These are phyloP conservation scores for Andricus grossulariae DNA, from an alignment of 1,140 invertebrate species.

Conservation along the genomic window DNA sequence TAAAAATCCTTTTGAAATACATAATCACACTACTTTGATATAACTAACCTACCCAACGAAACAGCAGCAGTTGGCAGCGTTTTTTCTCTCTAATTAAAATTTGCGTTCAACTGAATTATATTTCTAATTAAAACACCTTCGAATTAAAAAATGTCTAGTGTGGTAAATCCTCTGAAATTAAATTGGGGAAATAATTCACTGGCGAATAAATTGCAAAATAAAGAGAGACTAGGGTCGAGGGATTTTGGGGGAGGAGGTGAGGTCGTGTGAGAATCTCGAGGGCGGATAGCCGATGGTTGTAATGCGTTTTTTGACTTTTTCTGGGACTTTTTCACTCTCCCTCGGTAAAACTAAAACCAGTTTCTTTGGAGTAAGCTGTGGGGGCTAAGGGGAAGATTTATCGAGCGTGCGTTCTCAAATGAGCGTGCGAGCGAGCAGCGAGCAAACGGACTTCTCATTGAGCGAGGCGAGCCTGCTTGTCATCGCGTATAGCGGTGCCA, in stretches of 20 bases:
- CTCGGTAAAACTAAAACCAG: neutral
- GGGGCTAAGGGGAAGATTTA: neutral
- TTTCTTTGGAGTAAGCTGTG: neutral
- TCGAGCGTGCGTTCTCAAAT: slow-evolving; percentile 8
- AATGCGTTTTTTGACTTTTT: neutral
- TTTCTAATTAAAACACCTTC: no score
- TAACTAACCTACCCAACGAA: no score
- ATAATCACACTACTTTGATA: no score
- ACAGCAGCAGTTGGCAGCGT: no score
- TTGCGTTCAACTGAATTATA: no score
- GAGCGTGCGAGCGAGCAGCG: slow-evolving; percentile 10
- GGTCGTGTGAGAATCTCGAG: slow-evolving; percentile 5
- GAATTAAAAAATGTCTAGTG: no score
- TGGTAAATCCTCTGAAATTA: no score
- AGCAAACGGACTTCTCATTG: slow-evolving; percentile 9
- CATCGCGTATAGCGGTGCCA: neutral
- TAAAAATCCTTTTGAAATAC: no score
- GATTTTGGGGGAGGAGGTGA: neutral
- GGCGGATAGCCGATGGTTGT: slow-evolving; percentile 1
- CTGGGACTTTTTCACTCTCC: slow-evolving; percentile 7
- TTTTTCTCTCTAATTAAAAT: no score
- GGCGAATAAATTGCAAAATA: no score
- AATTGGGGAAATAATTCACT: no score
- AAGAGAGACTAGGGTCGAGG: no score
- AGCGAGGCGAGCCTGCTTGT: slow-evolving; percentile 9